These are phyloP conservation scores for Glossophaga mutica DNA, from an alignment of 2,797 vertebrate species.

Conservation along the genomic window DNA sequence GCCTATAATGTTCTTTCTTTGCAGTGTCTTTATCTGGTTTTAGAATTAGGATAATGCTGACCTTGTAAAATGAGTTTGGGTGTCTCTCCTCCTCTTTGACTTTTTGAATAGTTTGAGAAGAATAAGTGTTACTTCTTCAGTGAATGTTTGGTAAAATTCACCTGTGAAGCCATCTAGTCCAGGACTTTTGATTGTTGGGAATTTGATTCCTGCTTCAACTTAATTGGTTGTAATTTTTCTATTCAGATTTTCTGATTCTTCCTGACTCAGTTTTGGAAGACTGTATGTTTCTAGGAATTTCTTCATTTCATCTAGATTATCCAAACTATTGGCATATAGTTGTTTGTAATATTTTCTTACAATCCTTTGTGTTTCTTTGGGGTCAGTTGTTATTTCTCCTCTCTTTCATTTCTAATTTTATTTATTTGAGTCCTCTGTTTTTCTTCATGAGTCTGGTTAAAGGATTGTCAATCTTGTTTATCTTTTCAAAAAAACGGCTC, in stretches of 20 bases:
- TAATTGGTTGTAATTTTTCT: neutral
- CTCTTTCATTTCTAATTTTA: neutral
- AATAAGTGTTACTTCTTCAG: too few species aligned
- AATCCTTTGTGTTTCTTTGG: neutral
- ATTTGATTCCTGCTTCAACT: neutral
- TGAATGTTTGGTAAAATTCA: neutral
- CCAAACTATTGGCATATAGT: neutral
- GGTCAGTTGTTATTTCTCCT: neutral
- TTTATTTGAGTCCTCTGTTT: neutral
- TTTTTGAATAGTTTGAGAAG: too few species aligned
- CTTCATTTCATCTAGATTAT: neutral
- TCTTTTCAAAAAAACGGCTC: neutral
- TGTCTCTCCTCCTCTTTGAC: too few species aligned
- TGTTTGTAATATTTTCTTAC: neutral
- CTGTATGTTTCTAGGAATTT: neutral
- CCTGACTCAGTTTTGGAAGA: neutral
- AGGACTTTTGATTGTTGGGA: neutral
- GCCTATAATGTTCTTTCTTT: too few species aligned
- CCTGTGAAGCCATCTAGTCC: neutral
- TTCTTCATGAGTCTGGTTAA: neutral
- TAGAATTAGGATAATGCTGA: too few species aligned
- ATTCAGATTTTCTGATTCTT: neutral
- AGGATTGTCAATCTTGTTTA: neutral
- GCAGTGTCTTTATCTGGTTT: too few species aligned
- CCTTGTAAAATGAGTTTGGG: too few species aligned